phyloP scores from a whole-genome alignment of 37 sponge, comb jelly and placozoan species.

The Beroe ovata region DNA sequence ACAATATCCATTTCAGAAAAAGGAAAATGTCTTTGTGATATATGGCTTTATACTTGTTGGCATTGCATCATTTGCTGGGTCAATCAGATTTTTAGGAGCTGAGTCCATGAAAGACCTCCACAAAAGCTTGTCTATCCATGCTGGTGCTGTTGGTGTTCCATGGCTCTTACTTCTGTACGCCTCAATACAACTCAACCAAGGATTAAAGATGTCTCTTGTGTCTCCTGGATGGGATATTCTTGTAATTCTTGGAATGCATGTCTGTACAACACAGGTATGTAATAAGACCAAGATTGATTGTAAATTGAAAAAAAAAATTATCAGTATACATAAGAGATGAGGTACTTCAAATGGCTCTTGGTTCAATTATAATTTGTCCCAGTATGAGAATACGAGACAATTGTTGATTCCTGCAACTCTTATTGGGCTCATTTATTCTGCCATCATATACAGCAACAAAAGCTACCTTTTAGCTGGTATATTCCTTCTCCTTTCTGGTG shows the following conservation, averaged over 20 bases:
- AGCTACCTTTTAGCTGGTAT: neutral
- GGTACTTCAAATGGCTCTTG: neutral
- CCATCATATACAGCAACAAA: constrained; percentile 39
- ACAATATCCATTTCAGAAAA: constrained; percentile 39
- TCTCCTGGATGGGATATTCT: constrained; percentile 64
- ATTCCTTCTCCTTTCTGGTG: constrained; percentile 10
- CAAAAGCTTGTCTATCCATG: constrained; percentile 24
- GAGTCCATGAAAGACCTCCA: constrained; percentile 56
- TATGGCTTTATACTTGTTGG: constrained; percentile 54
- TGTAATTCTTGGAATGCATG: constrained; percentile 54
- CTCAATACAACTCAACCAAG: constrained; percentile 66
- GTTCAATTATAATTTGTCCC: neutral
- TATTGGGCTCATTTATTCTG: constrained; percentile 34
- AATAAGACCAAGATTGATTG: neutral
- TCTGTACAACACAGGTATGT: constrained; percentile 63
- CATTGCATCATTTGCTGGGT: constrained; percentile 38
- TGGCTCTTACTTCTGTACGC: constrained; percentile 40
- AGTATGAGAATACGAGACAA: constrained; percentile 54
- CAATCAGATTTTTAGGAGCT: neutral
- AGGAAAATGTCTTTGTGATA: constrained; percentile 48
- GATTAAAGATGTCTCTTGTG: constrained; percentile 36
- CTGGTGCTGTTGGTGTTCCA: constrained; percentile 46
- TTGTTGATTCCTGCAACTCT: constrained; percentile 61
- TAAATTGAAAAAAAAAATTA: neutral
- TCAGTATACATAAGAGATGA: neutral